phyloP scores from a whole-genome alignment of 1,140 invertebrate species.

The Pogonomyrmex barbatus region DNA sequence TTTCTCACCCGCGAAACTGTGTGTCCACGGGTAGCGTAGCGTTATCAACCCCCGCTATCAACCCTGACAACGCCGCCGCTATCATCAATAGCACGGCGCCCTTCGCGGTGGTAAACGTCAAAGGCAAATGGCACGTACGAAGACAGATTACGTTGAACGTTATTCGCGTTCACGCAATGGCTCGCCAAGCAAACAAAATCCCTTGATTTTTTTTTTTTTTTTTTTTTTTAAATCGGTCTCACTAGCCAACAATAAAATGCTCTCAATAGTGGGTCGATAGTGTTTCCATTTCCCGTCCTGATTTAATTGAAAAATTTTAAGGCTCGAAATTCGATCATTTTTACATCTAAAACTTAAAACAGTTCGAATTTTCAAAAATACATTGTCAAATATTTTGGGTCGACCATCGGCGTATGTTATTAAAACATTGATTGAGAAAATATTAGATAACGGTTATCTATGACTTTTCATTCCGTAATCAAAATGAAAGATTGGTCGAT shows the following conservation, averaged over 20 bases:
- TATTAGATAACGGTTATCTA: background rate
- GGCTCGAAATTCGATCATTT: background rate
- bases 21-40: conserved; percentile 35
- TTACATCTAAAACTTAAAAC: background rate
- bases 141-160: conserved; percentile 68
- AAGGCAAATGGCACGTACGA: conserved; percentile 70
- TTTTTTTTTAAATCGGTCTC: background rate
- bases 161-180: conserved; percentile 25
- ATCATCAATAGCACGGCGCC: conserved; percentile 48
- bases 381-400: background rate
- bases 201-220: conserved; percentile 13
- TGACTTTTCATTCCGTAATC: background rate
- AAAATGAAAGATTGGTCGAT: too few species aligned
- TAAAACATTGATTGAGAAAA: background rate
- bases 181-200: background rate
- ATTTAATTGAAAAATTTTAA: background rate
- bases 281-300: background rate
- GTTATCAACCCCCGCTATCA: conserved; percentile 53
- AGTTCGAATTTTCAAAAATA: background rate
- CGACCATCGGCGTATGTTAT: background rate
- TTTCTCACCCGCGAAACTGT: conserved; percentile 55
- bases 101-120: conserved; percentile 57
- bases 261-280: background rate
- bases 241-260: conserved; percentile 25
- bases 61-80: conserved; percentile 44